Percentiles rank a stretch among this genome's conserved stretches.
phyloP scores from a whole-genome alignment of 2,113 vertebrate species.

The Dipodomys spectabilis region DNA sequence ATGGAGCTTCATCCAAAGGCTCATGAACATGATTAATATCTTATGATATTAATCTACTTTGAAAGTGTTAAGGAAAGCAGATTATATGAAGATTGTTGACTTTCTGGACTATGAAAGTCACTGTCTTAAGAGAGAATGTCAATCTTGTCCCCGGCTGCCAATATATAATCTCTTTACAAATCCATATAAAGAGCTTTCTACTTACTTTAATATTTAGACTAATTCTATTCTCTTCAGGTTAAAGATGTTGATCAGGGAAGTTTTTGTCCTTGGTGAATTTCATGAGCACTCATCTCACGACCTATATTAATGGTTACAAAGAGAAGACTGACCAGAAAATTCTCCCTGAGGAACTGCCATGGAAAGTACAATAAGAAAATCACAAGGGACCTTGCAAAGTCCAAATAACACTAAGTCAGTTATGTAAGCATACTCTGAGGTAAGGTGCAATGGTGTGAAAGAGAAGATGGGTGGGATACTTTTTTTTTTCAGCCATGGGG shows the following conservation, averaged over 20 bases:
- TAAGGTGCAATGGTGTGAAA: conserved; percentile 29
- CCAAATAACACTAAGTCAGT: conserved; percentile 17
- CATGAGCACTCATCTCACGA: too few species aligned
- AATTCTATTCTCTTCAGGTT: conserved; percentile 14
- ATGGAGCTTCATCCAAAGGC: not conserved
- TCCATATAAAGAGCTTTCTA: not conserved
- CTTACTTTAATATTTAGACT: conserved; percentile 17
- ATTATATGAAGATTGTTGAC: not conserved
- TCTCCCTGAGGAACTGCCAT: not conserved
- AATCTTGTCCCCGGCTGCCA: not conserved
- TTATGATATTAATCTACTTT: not conserved
- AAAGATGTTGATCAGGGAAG: not conserved
- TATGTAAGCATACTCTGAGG: not conserved
- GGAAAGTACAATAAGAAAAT: not conserved
- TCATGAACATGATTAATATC: not conserved
- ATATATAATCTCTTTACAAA: not conserved
- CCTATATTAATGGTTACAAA: not conserved
- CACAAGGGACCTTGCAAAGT: not conserved
- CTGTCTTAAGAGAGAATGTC: not conserved
- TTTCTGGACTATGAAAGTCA: not conserved
- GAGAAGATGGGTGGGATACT: not conserved
- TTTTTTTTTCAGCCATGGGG: too few species aligned
- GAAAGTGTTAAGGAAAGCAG: not conserved
- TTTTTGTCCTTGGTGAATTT: not conserved
- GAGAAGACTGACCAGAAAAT: not conserved